Base-by-base conservation (phyloP, 2,888 invertebrate genomes). In the Hermaeophaga mercurialis region DNA sequence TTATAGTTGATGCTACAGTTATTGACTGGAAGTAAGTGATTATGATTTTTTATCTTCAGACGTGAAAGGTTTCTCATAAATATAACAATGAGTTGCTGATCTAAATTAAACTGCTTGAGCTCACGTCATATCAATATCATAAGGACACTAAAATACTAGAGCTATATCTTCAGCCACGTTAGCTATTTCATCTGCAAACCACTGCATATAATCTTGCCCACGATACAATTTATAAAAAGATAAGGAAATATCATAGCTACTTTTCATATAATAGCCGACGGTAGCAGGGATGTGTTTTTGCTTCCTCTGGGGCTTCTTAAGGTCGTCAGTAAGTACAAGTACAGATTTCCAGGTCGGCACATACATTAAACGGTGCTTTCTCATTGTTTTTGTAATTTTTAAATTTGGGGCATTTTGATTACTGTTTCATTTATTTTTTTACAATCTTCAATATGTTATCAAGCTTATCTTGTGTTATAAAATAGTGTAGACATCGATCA, bases 191-290 rank as follows among this genome's bases (percentile, higher is more conserved):
- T 41, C 46, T 17, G 26, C 41, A 26, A 57, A 53, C 41, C 52
- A 52, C 17, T 46, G 15, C 52, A 41, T 46, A 39, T 22, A 45
- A 31, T 56, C 47, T 3, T 8, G 22, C 1, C 47, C 53, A 2
- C 41, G 28, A 39, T 57, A 47, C 6, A 43, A 45, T 8, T 41
- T 18, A 15, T 53, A 53, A 34, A 26, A 41, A 1, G 53, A 53
- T 3, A 53, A 18, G 8, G 12, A 12, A 17, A 47, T 34, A 26
- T 57, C 47, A 41, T 57, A 53, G 3, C 15, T 18, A 36, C 57
- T 53, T 43, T 57, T 57, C 2, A 57, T 17, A 8, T 41, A 41
- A 34, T 53, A 57, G 3, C 44, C 57, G n/a, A 57, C 28, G 9
- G 28, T 9, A 6, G 28, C 28, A 5, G 28, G 28, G 2, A 28